Evolutionary conservation across 2,888 invertebrate species (phyloP), one percentile per base, ranked within the genome.

Genomic region (Gymnosoma rotundatum): DNA sequence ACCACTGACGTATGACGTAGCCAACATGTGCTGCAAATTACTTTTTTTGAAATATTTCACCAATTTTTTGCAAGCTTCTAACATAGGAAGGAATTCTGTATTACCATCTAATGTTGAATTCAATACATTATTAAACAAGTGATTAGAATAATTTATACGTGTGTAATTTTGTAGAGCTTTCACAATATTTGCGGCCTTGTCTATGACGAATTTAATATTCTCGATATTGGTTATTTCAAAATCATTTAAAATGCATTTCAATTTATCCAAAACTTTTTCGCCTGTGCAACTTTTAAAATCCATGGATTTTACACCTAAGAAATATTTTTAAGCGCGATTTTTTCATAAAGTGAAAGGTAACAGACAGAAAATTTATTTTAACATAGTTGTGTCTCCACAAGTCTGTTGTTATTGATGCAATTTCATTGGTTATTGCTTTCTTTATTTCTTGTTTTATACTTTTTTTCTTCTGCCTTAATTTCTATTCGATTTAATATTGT

Each of bases 401-500:
- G 25, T 54, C 63, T 8, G 54, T 64, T 64, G 74, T 64, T 54
- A 64, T 25, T 64, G 64, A 74, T 52, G 74, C 64, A 18, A 4
- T 20, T 52, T 52, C 38, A 73, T 52, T 74, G 6, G 2, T 64
- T 8, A 74, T 56, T 21, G 61, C 52, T 52, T 73, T 52, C 25
- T 38, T 61, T 25, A 73, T 32, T n/a, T 73, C 52, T 25, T 20
- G 21, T 25, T 74, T 74, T 12, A 45, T 32, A n/a, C 14, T 18
- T 7, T 54, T 63, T 73, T 73, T 73, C 61, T 7, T 73, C 61
- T 20, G 63, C 63, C 48, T 50, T 63, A 12, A 14, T 20, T 64
- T 74, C n/a, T 16, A 64, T 64, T 63, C 32, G 52, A 10, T 54
- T 63, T 64, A 64, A 74, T 56, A 73, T 50, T 52, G 61, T 73